phyloP scores from a whole-genome alignment of 2,113 vertebrate species.

The Scytalopus superciliaris region DNA sequence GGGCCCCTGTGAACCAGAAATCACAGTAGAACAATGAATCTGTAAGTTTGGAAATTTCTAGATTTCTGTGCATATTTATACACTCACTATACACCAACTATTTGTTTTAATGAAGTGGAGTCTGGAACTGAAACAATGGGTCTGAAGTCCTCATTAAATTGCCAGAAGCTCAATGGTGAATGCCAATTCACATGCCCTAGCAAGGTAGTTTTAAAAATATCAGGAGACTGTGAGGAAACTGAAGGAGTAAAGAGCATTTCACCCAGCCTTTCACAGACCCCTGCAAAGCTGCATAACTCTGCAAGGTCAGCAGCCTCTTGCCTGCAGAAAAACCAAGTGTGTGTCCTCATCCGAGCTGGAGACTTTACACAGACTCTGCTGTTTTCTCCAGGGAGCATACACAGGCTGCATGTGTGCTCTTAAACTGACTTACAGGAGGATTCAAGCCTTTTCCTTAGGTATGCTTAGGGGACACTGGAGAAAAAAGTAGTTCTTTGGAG shows the following conservation, averaged over 20 bases:
- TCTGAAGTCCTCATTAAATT: neutral
- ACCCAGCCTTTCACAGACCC: neutral
- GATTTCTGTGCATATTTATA: neutral
- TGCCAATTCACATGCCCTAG: neutral
- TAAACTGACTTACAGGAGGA: neutral
- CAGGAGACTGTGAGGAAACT: neutral
- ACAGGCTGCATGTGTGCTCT: neutral
- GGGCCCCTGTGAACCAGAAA: neutral
- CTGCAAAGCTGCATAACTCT: neutral
- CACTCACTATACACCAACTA: neutral
- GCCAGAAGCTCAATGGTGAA: neutral
- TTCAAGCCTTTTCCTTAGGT: neutral
- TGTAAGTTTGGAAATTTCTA: neutral
- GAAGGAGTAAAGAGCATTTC: neutral
- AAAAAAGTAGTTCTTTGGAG: neutral
- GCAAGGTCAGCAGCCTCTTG: neutral
- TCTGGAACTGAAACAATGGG: neutral
- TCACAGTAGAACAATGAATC: neutral
- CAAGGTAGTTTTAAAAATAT: neutral
- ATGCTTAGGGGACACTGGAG: neutral
- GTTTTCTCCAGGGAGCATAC: neutral
- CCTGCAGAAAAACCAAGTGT: neutral
- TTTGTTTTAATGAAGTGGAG: neutral
- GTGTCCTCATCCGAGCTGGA: neutral
- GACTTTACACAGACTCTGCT: neutral